A percentile compares a stretch with the other conserved stretches of the same genome.
Conservation (phyloP, 2,888 invertebrate genomes). For the Torymus aiolomorphi region DNA sequence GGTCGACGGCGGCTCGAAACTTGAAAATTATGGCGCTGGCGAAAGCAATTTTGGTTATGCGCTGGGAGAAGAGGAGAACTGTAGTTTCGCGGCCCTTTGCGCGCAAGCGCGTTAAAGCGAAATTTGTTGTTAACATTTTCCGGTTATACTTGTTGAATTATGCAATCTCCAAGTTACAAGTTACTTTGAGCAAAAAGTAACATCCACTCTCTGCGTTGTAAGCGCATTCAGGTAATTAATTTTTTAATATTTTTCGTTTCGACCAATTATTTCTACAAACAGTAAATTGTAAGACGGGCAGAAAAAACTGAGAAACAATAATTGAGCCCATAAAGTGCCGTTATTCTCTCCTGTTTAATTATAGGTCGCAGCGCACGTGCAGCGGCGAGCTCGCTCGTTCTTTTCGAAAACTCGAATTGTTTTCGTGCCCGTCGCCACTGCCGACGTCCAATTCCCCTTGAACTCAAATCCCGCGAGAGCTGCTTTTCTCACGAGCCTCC, state of each 20-base stretch:
- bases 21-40: conserved; percentile 21
- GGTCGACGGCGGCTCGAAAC: not conserved
- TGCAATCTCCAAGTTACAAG: too few species aligned
- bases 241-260: too few species aligned
- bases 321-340: conserved; percentile 10
- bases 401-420: conserved; percentile 40
- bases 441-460: conserved; percentile 34
- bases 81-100: not conserved
- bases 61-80: not conserved
- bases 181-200: too few species aligned
- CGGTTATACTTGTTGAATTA: too few species aligned
- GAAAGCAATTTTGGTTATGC: conserved; percentile 26
- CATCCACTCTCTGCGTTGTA: too few species aligned
- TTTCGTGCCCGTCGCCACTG: conserved; percentile 1
- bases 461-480: conserved; percentile 41
- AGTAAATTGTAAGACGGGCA: too few species aligned
- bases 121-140: too few species aligned
- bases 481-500: conserved; percentile 37
- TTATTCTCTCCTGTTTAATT: conserved; percentile 36
- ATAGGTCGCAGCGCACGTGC: not conserved
- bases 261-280: too few species aligned
- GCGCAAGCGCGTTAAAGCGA: too few species aligned
- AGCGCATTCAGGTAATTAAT: too few species aligned
- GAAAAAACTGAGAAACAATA: conserved; percentile 1
- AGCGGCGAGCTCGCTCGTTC: not conserved